These are phyloP conservation scores for Sinopyrophorus schimmeli DNA, from an alignment of 2,888 invertebrate genomes.

Conservation along the genomic window DNA sequence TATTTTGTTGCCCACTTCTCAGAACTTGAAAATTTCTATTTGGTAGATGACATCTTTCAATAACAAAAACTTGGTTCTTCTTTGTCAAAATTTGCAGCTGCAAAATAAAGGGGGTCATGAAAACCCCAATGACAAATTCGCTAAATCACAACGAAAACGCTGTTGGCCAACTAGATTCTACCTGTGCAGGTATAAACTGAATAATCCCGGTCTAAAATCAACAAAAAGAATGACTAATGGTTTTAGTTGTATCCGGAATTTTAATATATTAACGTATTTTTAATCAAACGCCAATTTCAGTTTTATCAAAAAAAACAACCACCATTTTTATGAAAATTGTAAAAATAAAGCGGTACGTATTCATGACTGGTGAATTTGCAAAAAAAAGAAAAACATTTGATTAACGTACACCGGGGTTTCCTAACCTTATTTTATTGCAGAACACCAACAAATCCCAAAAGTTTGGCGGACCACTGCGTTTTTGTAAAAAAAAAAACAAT, in stretches of 20 bases:
- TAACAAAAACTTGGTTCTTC: constrained; percentile 10
- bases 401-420: too few species aligned
- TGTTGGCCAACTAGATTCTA: constrained; percentile 34
- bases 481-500: too few species aligned
- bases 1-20: too few species aligned
- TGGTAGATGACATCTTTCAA: constrained; percentile 8
- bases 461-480: too few species aligned
- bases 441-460: too few species aligned
- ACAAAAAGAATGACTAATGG: constrained; percentile 38
- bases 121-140: constrained; percentile 25
- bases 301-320: too few species aligned
- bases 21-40: too few species aligned
- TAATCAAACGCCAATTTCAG: too few species aligned
- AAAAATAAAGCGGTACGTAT: too few species aligned
- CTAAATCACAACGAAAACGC: constrained; percentile 19
- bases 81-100: constrained; percentile 39
- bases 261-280: constrained; percentile 23
- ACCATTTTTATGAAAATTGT: constrained; percentile 1
- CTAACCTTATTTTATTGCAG: too few species aligned
- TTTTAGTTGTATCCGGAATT: constrained; percentile 31
- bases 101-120: constrained; percentile 33
- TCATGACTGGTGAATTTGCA: too few species aligned
- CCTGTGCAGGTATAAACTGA: constrained; percentile 38
- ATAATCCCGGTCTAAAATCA: constrained; percentile 28
- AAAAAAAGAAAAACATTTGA: too few species aligned